A percentile compares a stretch with the other conserved stretches of the same genome.
Evolutionary conservation across 2,888 invertebrate genomes (phyloP).

Genomic region (Tricholauxania praeusta): DNA sequence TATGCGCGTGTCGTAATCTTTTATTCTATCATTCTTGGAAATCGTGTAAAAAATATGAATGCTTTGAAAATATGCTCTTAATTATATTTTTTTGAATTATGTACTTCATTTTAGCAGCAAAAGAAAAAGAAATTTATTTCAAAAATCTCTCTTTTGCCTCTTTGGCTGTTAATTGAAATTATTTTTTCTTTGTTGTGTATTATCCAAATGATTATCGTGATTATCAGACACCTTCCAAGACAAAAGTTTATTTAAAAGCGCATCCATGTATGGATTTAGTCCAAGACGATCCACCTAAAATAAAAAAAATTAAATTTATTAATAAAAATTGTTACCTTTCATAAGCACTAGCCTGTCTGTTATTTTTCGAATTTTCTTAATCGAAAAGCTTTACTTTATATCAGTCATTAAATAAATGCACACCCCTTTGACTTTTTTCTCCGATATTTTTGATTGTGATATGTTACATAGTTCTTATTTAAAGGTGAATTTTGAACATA

Average conservation of each 20-base stretch:
- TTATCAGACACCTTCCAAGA: constrained; percentile 70
- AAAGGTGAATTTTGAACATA: no score
- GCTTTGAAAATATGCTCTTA: constrained; percentile 55
- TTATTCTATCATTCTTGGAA: no score
- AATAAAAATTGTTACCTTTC: no score
- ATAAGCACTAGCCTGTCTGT: no score
- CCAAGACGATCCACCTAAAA: constrained; percentile 76
- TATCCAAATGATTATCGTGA: constrained; percentile 53
- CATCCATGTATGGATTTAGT: constrained; percentile 83
- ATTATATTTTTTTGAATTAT: constrained; percentile 14
- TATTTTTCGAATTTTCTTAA: no score
- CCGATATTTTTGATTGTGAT: no score
- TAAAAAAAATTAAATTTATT: no score
- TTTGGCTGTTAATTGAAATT: constrained; percentile 65
- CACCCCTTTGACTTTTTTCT: no score
- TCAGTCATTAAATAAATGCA: no score
- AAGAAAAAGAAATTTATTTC: constrained; percentile 59
- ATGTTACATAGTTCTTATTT: no score
- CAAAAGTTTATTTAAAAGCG: constrained; percentile 79
- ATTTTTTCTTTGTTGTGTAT: constrained; percentile 50
- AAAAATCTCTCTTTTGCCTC: constrained; percentile 65
- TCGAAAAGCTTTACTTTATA: no score
- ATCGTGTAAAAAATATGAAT: constrained; percentile 53
- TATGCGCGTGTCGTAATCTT: no score
- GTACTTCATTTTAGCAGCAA: constrained; percentile 61